Percentiles rank a stretch among this genome's conserved stretches.
Evolutionary conservation across 2,797 vertebrate species (phyloP).

Genomic region (Perodicticus potto): DNA sequence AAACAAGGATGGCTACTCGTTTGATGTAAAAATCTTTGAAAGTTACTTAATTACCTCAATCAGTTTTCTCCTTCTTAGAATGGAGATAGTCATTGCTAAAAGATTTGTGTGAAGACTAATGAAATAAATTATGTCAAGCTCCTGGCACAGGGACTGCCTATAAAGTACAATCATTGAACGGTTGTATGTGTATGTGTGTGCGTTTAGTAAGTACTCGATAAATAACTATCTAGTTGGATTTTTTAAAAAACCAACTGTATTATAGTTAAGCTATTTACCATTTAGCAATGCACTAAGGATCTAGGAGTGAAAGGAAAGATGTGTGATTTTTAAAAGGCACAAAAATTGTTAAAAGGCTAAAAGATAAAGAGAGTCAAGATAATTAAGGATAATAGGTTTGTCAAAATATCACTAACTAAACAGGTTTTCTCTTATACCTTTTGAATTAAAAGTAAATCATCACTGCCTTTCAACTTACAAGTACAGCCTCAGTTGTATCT

Average conservation of each 20-base stretch:
- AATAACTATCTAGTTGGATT: neutral
- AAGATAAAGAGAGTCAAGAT: neutral
- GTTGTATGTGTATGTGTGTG: neutral
- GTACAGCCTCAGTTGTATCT: constrained; percentile 13
- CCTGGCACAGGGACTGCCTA: neutral
- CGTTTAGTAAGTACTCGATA: neutral
- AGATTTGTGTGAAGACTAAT: neutral
- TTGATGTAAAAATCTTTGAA: neutral
- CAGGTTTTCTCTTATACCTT: neutral
- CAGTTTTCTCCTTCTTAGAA: neutral
- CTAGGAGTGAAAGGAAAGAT: neutral
- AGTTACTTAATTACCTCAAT: neutral
- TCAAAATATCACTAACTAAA: constrained; percentile 32
- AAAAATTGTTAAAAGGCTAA: neutral
- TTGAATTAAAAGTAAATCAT: neutral
- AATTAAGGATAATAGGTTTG: neutral
- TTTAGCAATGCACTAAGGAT: neutral
- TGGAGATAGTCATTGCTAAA: neutral
- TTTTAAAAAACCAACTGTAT: neutral
- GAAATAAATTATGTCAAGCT: neutral
- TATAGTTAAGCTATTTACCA: constrained; percentile 12
- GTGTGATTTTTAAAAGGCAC: neutral
- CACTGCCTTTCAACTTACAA: neutral
- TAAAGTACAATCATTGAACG: neutral
- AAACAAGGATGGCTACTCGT: neutral